A percentile compares a stretch with the other conserved stretches of the same genome.
phyloP scores from a whole-genome alignment of 64 coral and sea anemone species.

The Pachyseris speciosa region DNA sequence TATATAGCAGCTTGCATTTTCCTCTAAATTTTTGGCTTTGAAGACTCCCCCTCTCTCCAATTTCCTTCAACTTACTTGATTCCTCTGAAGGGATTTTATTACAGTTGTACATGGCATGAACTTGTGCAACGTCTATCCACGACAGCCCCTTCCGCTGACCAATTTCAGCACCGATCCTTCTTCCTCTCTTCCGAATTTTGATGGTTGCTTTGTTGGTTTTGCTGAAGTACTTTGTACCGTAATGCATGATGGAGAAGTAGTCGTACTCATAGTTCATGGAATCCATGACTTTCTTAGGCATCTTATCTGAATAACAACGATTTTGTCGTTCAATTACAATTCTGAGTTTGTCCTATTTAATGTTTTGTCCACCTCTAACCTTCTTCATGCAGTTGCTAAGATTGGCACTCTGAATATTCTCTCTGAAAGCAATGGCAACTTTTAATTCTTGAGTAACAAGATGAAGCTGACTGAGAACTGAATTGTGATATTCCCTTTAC shows the following conservation, averaged over 20 bases:
- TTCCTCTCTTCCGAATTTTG: constrained; percentile 84
- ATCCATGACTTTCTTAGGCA: constrained; percentile 84
- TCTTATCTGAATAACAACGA: constrained; percentile 69
- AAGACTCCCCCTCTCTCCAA: too few relatives aligned
- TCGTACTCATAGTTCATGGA: constrained; percentile 95
- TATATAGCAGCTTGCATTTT: too few relatives aligned
- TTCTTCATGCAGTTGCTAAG: too few relatives aligned
- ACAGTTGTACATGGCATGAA: constrained; percentile 94
- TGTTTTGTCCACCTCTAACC: too few relatives aligned
- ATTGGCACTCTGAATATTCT: too few relatives aligned
- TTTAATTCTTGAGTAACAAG: too few relatives aligned
- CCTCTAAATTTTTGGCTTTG: neutral
- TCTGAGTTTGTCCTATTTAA: too few relatives aligned
- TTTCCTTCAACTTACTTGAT: constrained; percentile 61
- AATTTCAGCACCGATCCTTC: constrained; percentile 71
- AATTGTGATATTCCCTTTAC: too few relatives aligned
- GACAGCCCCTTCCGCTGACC: constrained; percentile 90
- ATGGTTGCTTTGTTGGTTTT: constrained; percentile 84
- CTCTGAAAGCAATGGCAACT: too few relatives aligned
- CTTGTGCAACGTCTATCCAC: constrained; percentile 93
- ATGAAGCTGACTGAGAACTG: too few relatives aligned
- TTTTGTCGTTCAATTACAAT: neutral
- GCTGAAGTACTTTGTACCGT: constrained; percentile 93
- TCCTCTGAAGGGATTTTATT: constrained; percentile 74
- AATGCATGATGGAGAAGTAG: constrained; percentile 97